Evolutionary conservation across 1,140 invertebrate genomes (phyloP).

Genomic region (Coboldia fuscipes): DNA sequence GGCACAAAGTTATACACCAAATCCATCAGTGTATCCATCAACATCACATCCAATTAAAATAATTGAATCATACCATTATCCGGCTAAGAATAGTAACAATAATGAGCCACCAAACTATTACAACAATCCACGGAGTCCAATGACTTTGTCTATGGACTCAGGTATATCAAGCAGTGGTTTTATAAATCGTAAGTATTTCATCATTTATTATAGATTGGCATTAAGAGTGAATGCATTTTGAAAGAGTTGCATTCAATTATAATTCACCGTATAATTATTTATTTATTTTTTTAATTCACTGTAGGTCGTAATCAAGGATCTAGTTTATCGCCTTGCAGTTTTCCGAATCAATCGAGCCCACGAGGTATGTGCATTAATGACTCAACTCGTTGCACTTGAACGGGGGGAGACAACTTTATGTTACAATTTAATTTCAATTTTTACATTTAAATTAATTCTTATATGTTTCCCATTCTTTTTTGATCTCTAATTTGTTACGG

Average conservation of each 20-base stretch:
- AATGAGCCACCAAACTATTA: neutral
- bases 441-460: too few relatives aligned
- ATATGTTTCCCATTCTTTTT: too few relatives aligned
- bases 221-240: too few relatives aligned
- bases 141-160: constrained; percentile 5
- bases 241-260: neutral
- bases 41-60: neutral
- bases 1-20: neutral
- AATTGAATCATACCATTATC: neutral
- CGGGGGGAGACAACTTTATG: too few relatives aligned
- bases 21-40: neutral
- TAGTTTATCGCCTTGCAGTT: constrained; percentile 4
- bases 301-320: constrained; percentile 3
- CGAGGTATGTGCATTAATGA: constrained; percentile 2
- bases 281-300: neutral
- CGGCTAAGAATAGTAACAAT: neutral
- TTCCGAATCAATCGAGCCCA: constrained; percentile 4
- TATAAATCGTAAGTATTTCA: constrained; percentile 3
- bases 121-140: constrained; percentile 2
- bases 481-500: neutral
- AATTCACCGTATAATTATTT: neutral
- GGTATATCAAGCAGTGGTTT: constrained; percentile 5
- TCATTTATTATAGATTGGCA: neutral
- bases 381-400: neutral
- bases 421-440: too few relatives aligned